These are phyloP conservation scores for Acyrthosiphon pisum DNA, from an alignment of 1,140 invertebrate species.

Conservation along the genomic window DNA sequence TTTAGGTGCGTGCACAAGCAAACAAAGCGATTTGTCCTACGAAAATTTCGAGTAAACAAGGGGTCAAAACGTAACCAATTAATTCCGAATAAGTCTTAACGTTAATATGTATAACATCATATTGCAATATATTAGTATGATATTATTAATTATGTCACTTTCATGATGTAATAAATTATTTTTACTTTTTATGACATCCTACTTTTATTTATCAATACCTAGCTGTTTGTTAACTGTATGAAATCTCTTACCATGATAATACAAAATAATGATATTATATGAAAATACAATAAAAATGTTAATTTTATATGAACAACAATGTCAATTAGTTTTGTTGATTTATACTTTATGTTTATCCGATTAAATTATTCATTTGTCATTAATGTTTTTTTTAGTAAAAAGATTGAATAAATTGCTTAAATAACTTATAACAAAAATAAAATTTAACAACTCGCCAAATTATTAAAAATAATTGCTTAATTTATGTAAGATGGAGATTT, in stretches of 20 bases:
- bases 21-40: constrained; percentile 39
- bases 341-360: not conserved
- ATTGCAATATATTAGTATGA: not conserved
- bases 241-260: not conserved
- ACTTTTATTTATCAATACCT: not conserved
- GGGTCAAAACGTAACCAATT: constrained; percentile 30
- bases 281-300: not conserved
- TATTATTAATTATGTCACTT: not conserved
- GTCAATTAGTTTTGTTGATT: not conserved
- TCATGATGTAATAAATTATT: not conserved
- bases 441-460: not conserved
- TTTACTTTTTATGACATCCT: not conserved
- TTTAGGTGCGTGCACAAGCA: not conserved
- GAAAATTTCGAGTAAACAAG: constrained; percentile 30
- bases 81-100: not conserved
- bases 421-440: not conserved
- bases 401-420: not conserved
- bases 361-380: not conserved
- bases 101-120: not conserved
- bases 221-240: not conserved
- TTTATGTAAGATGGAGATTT: not conserved
- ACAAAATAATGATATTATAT: not conserved
- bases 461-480: not conserved
- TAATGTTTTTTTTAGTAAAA: not conserved
- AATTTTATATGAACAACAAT: not conserved